These are phyloP conservation scores for Priocnemis perturbator DNA, from an alignment of 2,888 invertebrate species.

Conservation along the genomic window DNA sequence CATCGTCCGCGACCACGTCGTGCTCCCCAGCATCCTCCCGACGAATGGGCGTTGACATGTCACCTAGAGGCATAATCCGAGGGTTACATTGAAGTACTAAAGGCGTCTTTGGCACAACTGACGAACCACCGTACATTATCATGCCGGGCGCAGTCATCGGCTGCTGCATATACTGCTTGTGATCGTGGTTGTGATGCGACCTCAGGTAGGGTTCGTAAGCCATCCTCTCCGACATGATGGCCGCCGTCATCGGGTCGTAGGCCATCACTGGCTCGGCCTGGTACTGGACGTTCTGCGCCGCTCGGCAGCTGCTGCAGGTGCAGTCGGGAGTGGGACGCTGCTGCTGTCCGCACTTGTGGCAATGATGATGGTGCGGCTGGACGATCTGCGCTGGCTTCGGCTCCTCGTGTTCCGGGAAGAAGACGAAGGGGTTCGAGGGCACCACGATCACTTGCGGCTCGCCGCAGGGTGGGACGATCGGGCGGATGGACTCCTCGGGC, in stretches of 20 bases:
- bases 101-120: not conserved
- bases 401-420: not conserved
- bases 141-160: not conserved
- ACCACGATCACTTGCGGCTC: not conserved
- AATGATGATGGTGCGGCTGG: constrained; percentile 8
- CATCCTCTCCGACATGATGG: not conserved
- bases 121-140: constrained; percentile 7
- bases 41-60: not conserved
- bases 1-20: not conserved
- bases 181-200: not conserved
- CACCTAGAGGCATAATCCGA: not conserved
- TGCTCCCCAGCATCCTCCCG: not conserved
- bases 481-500: not conserved
- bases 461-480: not conserved
- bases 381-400: constrained; percentile 1
- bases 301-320: not conserved
- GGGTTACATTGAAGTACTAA: not conserved
- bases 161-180: not conserved
- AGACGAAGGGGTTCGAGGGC: not conserved
- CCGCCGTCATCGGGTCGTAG: not conserved
- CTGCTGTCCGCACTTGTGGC: not conserved
- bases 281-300: no score
- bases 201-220: not conserved
- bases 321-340: not conserved
- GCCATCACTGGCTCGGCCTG: no score